Conservation (phyloP, 2,113 vertebrate species). For the Pseudolaguvia tuberculata region DNA sequence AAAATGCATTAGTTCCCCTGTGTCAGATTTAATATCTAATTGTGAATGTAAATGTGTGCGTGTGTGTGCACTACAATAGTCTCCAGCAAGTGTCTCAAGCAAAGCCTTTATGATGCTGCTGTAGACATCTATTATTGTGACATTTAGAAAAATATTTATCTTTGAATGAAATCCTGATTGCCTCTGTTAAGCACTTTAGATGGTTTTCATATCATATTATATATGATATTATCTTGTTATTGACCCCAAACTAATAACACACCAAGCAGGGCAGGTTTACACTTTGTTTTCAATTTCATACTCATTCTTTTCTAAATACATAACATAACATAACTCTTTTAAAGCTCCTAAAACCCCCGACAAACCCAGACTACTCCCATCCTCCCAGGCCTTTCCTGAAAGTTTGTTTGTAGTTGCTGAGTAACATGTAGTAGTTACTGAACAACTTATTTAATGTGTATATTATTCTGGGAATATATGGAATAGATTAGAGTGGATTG, state of each 20-base stretch:
- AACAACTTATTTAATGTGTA: neutral
- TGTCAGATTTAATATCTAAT: conserved; percentile 31
- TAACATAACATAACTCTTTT: neutral
- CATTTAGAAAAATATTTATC: too few relatives aligned
- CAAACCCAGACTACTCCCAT: neutral
- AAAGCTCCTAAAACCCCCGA: neutral
- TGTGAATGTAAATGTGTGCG: too few relatives aligned
- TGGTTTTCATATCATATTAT: neutral
- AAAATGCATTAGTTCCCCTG: conserved; percentile 25
- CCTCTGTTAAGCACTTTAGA: neutral
- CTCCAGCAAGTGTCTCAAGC: too few relatives aligned
- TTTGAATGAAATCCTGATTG: neutral
- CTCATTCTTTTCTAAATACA: neutral
- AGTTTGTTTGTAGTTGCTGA: neutral
- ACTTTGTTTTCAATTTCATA: neutral
- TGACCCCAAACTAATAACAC: neutral
- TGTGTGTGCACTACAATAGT: too few relatives aligned
- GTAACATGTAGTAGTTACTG: neutral
- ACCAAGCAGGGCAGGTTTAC: too few relatives aligned
- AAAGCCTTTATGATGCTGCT: too few relatives aligned
- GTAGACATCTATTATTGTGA: too few relatives aligned
- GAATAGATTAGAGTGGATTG: neutral
- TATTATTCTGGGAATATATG: neutral
- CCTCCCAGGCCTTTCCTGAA: neutral
- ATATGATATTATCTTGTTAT: neutral